Base-by-base conservation (phyloP, 2,888 invertebrate genomes). In the Cheilosia grossa region DNA sequence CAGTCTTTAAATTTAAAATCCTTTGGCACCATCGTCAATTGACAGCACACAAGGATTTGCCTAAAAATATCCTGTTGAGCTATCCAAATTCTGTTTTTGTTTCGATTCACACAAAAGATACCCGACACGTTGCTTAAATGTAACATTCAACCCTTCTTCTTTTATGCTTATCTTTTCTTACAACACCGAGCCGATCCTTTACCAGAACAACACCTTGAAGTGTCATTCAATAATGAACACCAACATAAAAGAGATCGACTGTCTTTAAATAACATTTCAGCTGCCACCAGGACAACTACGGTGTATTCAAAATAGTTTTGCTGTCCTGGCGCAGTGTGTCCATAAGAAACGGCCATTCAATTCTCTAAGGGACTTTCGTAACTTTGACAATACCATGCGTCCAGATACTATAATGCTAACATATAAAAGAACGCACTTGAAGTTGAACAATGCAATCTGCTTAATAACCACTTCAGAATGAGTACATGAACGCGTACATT, bases 401-500 rank as follows among this genome's bases (percentile, higher is more conserved):
- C 69, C 70, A 74, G 53, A 24, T 40, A 9, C 30, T 59, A 47
- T 56, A 83, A 64, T 79, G 69, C 67, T 17, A 33, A 10, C 63
- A 10, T 10, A 83, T 40, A 83, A 79, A 74, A 61, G 79, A 74
- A 66, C 42, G 66, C 74, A 83, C 83, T 83, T 75, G 70, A 80
- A 80, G 42, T 30, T 5, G 9, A 79, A 88, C 87, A 87, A 88
- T 86, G 70, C 83, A 87, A 88, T 88, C 88, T 87, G 87, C 82
- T 88, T 88, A 89, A 89, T 88, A 89, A 88, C 89, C 88, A 88
- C 89, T 89, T 88, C 87, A 89, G 86, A 87, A 81, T 85, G 72
- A 73, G 47, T 56, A 78, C 56, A 70, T 59, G 54, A 64, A 19
- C 44, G n/a, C 44, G 42, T 49, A 67, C 79, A 83, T 54, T 80